phyloP scores from a whole-genome alignment of 2,797 vertebrate genomes.

The Lepus townsendii region DNA sequence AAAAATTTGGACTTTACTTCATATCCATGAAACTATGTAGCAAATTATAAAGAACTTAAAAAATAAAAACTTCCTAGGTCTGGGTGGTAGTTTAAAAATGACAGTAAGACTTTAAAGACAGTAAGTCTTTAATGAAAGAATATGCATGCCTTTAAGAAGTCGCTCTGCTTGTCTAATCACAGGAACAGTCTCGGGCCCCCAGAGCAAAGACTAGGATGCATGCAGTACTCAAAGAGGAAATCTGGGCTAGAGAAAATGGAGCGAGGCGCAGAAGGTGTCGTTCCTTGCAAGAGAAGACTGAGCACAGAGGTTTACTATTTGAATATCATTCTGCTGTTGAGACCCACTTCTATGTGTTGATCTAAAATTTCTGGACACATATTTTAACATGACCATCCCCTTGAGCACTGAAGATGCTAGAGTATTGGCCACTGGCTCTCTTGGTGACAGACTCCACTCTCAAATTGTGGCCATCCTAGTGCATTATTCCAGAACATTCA shows the following conservation, averaged over 20 bases:
- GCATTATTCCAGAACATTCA: not conserved
- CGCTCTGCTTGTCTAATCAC: not conserved
- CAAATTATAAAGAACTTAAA: conserved; percentile 37
- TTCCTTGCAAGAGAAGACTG: not conserved
- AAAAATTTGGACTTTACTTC: conserved; percentile 44
- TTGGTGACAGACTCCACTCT: not conserved
- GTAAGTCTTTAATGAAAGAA: conserved; percentile 34
- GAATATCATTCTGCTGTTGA: not conserved
- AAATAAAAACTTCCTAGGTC: conserved; percentile 31
- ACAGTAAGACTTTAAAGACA: not conserved
- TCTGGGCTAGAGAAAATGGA: not conserved
- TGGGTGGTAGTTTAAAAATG: conserved; percentile 44
- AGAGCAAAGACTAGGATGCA: not conserved
- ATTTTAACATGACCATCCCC: not conserved
- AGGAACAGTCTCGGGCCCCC: not conserved
- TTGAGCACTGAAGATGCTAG: not conserved
- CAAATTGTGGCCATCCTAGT: not conserved
- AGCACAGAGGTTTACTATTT: not conserved
- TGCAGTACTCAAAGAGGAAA: not conserved
- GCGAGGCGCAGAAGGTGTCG: not conserved
- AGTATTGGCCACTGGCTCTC: not conserved
- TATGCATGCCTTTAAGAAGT: conserved; percentile 30
- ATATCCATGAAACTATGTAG: not conserved
- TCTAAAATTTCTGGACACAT: not conserved
- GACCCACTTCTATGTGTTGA: not conserved